Evolutionary conservation across 2,888 invertebrate genomes (phyloP).

Genomic region (Zootermopsis nevadensis): DNA sequence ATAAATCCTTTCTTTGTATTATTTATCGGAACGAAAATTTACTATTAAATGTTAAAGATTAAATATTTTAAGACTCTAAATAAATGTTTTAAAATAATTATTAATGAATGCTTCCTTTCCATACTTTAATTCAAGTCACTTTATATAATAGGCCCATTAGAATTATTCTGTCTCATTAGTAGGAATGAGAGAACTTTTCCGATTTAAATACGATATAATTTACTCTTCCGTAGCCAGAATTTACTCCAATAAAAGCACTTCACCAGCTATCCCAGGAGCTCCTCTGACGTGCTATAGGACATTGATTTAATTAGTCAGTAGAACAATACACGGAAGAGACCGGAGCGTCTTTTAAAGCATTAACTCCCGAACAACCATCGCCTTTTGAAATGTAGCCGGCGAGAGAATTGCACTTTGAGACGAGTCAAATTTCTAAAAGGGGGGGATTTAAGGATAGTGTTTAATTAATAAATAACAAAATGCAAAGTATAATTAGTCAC

Average conservation of each 20-base stretch:
- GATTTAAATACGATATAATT: neutral
- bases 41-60: neutral
- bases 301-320: neutral
- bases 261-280: neutral
- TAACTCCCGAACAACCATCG: neutral
- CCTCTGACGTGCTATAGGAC: neutral
- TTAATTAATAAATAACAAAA: too few relatives aligned
- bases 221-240: neutral
- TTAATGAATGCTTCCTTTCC: too few relatives aligned
- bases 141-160: neutral
- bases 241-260: neutral
- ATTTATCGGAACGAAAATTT: too few relatives aligned
- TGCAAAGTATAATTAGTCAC: too few relatives aligned
- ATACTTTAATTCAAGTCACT: too few relatives aligned
- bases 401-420: neutral
- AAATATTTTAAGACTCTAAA: neutral
- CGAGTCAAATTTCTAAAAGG: neutral
- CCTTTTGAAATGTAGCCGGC: neutral
- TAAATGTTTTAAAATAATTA: too few relatives aligned
- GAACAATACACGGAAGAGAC: neutral
- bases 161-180: neutral
- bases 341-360: neutral
- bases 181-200: neutral
- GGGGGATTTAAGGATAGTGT: too few relatives aligned
- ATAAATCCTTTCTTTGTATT: too few relatives aligned